A percentile compares a stretch with the other conserved stretches of the same genome.
phyloP scores from a whole-genome alignment of 2,888 invertebrate species.

The Cerceris rybyensis region DNA sequence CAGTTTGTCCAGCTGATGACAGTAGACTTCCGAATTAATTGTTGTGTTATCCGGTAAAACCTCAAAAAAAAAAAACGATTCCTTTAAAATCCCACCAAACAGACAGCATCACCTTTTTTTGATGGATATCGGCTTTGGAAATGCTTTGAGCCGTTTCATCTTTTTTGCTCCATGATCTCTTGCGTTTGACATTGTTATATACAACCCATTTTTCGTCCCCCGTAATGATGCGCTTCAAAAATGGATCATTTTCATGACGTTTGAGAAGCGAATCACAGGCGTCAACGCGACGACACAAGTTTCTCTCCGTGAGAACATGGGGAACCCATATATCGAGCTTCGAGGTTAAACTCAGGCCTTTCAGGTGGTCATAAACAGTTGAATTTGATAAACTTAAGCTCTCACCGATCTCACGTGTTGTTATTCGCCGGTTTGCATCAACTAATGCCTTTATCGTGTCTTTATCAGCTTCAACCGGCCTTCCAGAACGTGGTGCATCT shows the following conservation, averaged over 20 bases:
- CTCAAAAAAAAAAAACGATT: slow-evolving; percentile 80
- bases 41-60: slow-evolving; percentile 49
- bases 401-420: slow-evolving; percentile 58
- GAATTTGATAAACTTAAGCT: slow-evolving; percentile 55
- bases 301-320: slow-evolving; percentile 49
- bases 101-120: slow-evolving; percentile 32
- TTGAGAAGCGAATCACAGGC: slow-evolving; percentile 54
- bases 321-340: slow-evolving; percentile 52
- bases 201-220: slow-evolving; percentile 21
- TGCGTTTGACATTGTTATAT: slow-evolving; percentile 26
- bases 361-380: slow-evolving; percentile 50
- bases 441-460: slow-evolving; percentile 46
- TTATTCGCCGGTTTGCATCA: slow-evolving; percentile 59
- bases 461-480: slow-evolving; percentile 37
- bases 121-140: slow-evolving; percentile 28
- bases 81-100: slow-evolving; percentile 35
- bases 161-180: slow-evolving; percentile 18
- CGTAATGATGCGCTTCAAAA: slow-evolving; percentile 20
- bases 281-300: slow-evolving; percentile 38
- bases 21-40: slow-evolving; percentile 53
- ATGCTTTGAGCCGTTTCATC: slow-evolving; percentile 20
- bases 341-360: slow-evolving; percentile 48
- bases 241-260: slow-evolving; percentile 48
- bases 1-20: slow-evolving; percentile 41
- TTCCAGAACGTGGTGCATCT: slow-evolving; percentile 23